phyloP scores from a whole-genome alignment of 2,797 vertebrate genomes.

The Crenuchus spilurus region DNA sequence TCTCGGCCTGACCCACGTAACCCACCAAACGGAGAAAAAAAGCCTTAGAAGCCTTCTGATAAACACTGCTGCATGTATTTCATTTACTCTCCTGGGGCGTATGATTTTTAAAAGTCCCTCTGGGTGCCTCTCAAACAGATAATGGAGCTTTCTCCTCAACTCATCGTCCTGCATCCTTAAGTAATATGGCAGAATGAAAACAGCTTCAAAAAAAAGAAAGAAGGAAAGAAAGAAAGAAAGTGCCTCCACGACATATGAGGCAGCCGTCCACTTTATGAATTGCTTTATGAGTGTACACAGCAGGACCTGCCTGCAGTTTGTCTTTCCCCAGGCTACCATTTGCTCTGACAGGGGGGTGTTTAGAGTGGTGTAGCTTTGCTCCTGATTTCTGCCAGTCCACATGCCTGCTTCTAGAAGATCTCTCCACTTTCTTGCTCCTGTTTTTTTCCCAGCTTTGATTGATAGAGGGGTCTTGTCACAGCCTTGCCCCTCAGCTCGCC shows the following conservation, averaged over 20 bases:
- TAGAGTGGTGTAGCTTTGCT: conserved; percentile 63
- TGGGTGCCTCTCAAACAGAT: conserved; percentile 58
- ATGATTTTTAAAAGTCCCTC: conserved; percentile 56
- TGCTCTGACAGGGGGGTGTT: conserved; percentile 62
- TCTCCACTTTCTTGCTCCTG: not conserved
- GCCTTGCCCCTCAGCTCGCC: not conserved
- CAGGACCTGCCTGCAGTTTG: conserved; percentile 50
- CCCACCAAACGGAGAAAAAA: conserved; percentile 67
- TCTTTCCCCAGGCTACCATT: conserved; percentile 64
- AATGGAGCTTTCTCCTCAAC: conserved; percentile 62
- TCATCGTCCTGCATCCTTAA: conserved; percentile 57
- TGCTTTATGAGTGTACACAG: conserved; percentile 62
- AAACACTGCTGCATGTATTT: conserved; percentile 66
- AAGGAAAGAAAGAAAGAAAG: conserved; percentile 26
- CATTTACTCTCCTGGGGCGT: conserved; percentile 52
- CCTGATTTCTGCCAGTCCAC: conserved; percentile 53
- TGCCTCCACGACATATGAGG: conserved; percentile 45
- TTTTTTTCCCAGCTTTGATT: conserved; percentile 16
- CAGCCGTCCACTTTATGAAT: conserved; percentile 67
- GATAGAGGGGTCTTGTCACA: conserved; percentile 11
- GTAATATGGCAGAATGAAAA: conserved; percentile 67
- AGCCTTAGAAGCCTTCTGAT: conserved; percentile 62
- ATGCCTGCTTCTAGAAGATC: conserved; percentile 21
- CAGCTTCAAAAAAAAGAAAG: conserved; percentile 41
- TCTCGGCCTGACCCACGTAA: conserved; percentile 58